Percentiles rank a stretch among this genome's conserved stretches.
phyloP scores from a whole-genome alignment of 2,113 vertebrate species.

The Ivindomyrus marchei region DNA sequence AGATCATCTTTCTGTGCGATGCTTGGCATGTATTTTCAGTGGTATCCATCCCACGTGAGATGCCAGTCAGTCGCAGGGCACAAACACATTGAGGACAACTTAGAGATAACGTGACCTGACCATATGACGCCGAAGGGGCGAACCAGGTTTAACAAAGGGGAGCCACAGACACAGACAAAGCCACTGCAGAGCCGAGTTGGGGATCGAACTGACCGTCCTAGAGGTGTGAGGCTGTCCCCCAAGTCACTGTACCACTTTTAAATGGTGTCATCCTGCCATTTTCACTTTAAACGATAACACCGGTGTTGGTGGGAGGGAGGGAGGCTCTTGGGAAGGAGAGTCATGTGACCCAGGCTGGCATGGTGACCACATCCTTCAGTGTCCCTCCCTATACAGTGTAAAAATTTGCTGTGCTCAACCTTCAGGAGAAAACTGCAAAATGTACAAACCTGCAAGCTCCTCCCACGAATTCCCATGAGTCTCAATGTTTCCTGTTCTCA shows the following conservation, averaged over 20 bases:
- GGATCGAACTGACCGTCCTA: background rate
- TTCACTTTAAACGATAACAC: background rate
- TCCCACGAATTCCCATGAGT: background rate
- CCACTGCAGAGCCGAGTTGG: background rate
- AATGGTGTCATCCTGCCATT: background rate
- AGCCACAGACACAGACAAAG: background rate
- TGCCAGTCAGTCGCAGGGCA: background rate
- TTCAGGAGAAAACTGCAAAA: background rate
- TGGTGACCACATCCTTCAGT: background rate
- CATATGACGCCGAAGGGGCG: background rate
- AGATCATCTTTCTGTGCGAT: background rate
- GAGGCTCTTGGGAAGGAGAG: background rate
- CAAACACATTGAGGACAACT: background rate
- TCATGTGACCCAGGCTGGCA: background rate
- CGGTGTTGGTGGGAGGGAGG: background rate
- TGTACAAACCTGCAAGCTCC: background rate
- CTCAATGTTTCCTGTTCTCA: background rate
- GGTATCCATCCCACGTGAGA: background rate
- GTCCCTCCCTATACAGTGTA: background rate
- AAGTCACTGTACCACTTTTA: background rate
- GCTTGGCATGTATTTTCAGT: background rate
- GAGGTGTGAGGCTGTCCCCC: background rate
- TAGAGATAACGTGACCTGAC: background rate
- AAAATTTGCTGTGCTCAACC: background rate
- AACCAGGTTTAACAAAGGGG: background rate